Percentiles rank a stretch among this genome's conserved stretches.
Evolutionary conservation across 35 echinoderm and acorn worm genomes (phyloP).

Genomic region (Hemicentrotus pulcherrimus): DNA sequence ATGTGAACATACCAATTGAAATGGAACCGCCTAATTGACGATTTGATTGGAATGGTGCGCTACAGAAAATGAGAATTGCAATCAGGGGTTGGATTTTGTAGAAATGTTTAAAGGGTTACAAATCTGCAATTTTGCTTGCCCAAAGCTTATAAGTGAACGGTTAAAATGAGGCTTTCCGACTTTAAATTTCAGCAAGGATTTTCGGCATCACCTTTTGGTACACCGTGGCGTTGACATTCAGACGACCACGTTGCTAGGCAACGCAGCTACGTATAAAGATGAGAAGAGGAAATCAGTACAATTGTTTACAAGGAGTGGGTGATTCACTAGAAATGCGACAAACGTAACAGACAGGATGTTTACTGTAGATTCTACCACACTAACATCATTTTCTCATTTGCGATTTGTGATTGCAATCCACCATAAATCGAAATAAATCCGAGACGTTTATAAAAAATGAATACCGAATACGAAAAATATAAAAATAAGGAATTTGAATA

Average conservation of each 20-base stretch:
- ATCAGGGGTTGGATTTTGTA: too few relatives aligned
- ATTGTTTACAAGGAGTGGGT: conserved; percentile 4
- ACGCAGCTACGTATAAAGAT: background rate
- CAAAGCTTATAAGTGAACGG: background rate
- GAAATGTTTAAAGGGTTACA: too few relatives aligned
- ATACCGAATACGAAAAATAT: too few relatives aligned
- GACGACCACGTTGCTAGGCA: background rate
- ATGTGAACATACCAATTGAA: too few relatives aligned
- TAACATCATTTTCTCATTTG: conserved; percentile 5
- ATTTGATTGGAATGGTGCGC: too few relatives aligned
- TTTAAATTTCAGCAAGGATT: background rate
- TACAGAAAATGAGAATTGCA: too few relatives aligned
- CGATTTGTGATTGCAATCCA: background rate
- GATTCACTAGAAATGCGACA: background rate
- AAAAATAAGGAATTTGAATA: too few relatives aligned
- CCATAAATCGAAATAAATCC: background rate
- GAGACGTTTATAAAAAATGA: background rate
- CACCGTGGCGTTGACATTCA: background rate
- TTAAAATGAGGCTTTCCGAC: background rate
- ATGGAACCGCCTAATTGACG: too few relatives aligned
- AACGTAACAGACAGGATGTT: background rate
- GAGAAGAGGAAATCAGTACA: background rate
- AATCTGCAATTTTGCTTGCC: background rate
- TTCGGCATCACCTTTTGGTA: background rate
- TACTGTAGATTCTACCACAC: background rate